Base-by-base conservation (phyloP, 2,797 vertebrate species). In the Chloroceryle amazona region DNA sequence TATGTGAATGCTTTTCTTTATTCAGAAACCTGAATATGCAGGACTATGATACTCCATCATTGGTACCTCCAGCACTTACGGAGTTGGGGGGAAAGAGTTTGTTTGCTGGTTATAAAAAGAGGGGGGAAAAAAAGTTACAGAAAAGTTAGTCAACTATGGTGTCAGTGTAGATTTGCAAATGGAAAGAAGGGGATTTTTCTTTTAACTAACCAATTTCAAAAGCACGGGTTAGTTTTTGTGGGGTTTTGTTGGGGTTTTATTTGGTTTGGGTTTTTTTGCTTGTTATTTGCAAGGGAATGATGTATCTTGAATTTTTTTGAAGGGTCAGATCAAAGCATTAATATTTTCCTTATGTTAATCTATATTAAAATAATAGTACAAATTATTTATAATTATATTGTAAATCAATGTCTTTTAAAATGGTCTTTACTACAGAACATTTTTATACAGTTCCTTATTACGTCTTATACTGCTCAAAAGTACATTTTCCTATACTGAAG, bases 11-110 rank as follows among this genome's bases (percentile, higher is more conserved):
- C 39, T 44, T 81, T 88, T 89, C 89, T 93, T 93, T 60, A 89
- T 92, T 76, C 93, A 93, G 88, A 95, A 92, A 90, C 68, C 68
- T 94, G 94, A 86, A 72, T 46, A 71, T 82, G 61, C 31, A 63
- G 35, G 35, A 91, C 26, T 90, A 4, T 81, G 57, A 80, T 73
- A 22, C 33, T 90, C 33, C 28, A 5, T 71, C 85, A 28, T 28
- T 94, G 37, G 4, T 74, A 81, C 55, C 29, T 76, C 84, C 52
- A 81, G 49, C 78, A 71, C 23, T 67, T 58, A 25, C 0, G 0
- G 7, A 68, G 42, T 52, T 81, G 37, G n/a, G 29, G 22, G 58
- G 49, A 49, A 16, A 79, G 46, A 76, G 26, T 26, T 44, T 73
- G 8, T 73, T 58, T 25, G 76, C 52, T 63, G 15, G 5, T 72